Conservation (phyloP, 2,888 invertebrate genomes). For the Drosophila austrosaltans region DNA sequence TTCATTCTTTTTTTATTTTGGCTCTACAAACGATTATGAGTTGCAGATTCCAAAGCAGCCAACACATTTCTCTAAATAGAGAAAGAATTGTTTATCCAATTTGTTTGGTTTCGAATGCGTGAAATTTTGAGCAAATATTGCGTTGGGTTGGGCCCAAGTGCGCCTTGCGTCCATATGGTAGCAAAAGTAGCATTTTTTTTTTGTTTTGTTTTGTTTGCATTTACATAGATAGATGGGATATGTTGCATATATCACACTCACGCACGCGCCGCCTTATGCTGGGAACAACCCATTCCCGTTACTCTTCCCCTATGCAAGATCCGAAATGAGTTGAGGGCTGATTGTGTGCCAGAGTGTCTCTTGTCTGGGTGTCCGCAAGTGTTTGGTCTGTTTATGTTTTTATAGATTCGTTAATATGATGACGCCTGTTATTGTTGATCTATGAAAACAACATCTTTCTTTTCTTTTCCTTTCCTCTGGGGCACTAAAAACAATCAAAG, state of each 20-base stretch:
- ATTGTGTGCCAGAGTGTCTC: slow-evolving; percentile 53
- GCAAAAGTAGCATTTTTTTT: slow-evolving; percentile 36
- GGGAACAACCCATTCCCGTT: slow-evolving; percentile 54
- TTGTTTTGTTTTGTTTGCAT: slow-evolving; percentile 46
- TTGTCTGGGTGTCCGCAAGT: slow-evolving; percentile 53
- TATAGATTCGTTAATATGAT: slow-evolving; percentile 76
- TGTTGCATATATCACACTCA: slow-evolving; percentile 32
- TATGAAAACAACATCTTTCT: slow-evolving; percentile 54
- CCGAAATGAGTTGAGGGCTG: slow-evolving; percentile 21
- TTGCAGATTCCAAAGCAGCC: slow-evolving; percentile 21
- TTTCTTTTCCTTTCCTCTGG: not conserved
- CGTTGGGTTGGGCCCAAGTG: slow-evolving; percentile 13
- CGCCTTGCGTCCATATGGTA: slow-evolving; percentile 73
- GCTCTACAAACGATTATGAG: slow-evolving; percentile 19
- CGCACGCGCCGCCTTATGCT: slow-evolving; percentile 65
- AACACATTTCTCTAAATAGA: slow-evolving; percentile 37
- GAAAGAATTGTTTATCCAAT: slow-evolving; percentile 60
- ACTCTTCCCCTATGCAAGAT: slow-evolving; percentile 31
- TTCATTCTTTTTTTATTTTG: not conserved
- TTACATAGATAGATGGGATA: slow-evolving; percentile 29
- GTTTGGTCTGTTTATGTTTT: slow-evolving; percentile 71
- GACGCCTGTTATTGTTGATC: slow-evolving; percentile 68
- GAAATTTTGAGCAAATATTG: slow-evolving; percentile 68
- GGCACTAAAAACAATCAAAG: slow-evolving; percentile 72
- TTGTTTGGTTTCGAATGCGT: slow-evolving; percentile 50